Percentiles rank a stretch among this genome's conserved stretches.
phyloP scores from a whole-genome alignment of 2,113 vertebrate genomes.

The Periophthalmus modestus region DNA sequence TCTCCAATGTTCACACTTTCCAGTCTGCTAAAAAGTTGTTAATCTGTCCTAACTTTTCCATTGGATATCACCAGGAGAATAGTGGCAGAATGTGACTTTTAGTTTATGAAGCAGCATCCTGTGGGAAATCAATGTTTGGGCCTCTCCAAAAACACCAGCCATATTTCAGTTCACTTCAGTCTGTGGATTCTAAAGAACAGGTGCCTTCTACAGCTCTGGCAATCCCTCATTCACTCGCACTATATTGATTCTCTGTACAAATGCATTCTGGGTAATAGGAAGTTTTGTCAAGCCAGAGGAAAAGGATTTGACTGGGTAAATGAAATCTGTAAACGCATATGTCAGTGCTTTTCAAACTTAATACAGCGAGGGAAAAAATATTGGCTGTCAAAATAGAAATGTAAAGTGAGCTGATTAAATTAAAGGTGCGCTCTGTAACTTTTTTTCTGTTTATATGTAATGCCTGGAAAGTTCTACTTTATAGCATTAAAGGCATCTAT shows the following conservation, averaged over 20 bases:
- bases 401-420: too few relatives aligned
- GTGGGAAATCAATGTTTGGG: constrained; percentile 36
- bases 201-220: constrained; percentile 24
- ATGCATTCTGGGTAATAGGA: constrained; percentile 32
- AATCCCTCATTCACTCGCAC: constrained; percentile 11
- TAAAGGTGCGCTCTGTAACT: too few relatives aligned
- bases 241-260: constrained; percentile 39
- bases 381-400: neutral
- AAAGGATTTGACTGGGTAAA: constrained; percentile 28
- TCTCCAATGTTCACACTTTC: neutral
- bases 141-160: constrained; percentile 32
- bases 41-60: constrained; percentile 6
- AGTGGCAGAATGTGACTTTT: constrained; percentile 15
- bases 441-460: too few relatives aligned
- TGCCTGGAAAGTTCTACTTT: too few relatives aligned
- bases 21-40: neutral
- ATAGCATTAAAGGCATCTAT: too few relatives aligned
- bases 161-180: constrained; percentile 13
- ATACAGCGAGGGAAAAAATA: neutral
- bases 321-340: constrained; percentile 24
- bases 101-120: constrained; percentile 34
- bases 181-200: neutral
- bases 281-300: constrained; percentile 15
- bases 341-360: constrained; percentile 19
- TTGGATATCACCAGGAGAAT: neutral